These are phyloP conservation scores for Gadopsis marmoratus DNA, from an alignment of 2,797 vertebrate genomes.

Conservation along the genomic window DNA sequence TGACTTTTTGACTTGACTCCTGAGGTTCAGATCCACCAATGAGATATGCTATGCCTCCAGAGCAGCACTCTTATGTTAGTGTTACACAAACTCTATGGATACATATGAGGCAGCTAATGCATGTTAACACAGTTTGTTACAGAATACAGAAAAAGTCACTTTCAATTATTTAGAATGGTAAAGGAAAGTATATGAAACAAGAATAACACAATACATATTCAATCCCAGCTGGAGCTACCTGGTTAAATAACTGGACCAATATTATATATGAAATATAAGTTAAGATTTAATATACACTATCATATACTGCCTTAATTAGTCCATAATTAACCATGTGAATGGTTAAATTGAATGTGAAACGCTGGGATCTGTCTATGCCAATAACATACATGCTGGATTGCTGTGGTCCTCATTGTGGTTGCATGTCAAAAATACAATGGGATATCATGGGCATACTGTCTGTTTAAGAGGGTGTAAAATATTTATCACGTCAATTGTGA, in stretches of 20 bases:
- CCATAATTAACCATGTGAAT: not conserved
- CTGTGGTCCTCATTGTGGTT: not conserved
- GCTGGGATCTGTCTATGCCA: not conserved
- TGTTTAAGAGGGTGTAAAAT: slow-evolving; percentile 9
- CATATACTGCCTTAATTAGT: not conserved
- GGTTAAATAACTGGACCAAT: not conserved
- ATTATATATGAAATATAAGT: not conserved
- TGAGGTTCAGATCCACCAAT: slow-evolving; percentile 6
- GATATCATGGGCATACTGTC: not conserved
- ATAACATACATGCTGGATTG: not conserved
- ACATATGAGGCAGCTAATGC: not conserved
- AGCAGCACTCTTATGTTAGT: slow-evolving; percentile 7
- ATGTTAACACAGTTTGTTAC: slow-evolving; percentile 1
- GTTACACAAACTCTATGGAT: not conserved
- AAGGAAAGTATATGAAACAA: not conserved
- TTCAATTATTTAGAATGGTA: not conserved
- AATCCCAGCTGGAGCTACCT: not conserved
- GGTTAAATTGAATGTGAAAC: not conserved
- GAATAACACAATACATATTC: not conserved
- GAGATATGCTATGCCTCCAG: slow-evolving; percentile 5
- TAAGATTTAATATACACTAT: not conserved
- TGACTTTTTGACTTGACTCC: not conserved
- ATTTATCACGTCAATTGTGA: not conserved
- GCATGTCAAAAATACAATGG: not conserved
- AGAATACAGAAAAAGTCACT: not conserved